Evolutionary conservation across 2,888 invertebrate genomes (phyloP).

Genomic region (Ischnura elegans): DNA sequence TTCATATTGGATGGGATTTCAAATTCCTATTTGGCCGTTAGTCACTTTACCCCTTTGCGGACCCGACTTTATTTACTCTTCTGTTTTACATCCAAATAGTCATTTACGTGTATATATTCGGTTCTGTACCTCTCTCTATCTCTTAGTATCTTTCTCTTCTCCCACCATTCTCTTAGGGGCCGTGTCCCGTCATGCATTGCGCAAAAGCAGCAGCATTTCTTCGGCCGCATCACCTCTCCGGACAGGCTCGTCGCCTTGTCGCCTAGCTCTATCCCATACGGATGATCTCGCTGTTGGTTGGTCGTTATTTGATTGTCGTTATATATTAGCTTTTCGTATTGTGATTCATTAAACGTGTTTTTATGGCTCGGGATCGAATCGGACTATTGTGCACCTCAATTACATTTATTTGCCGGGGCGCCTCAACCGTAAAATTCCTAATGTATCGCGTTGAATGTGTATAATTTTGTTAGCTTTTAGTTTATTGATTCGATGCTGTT

Average conservation of each 20-base stretch:
- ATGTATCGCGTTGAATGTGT: constrained; percentile 63
- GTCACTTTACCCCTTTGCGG: constrained; percentile 46
- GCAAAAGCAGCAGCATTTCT: background rate
- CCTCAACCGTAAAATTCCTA: constrained; percentile 61
- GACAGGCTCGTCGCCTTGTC: too few species aligned
- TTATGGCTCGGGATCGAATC: constrained; percentile 39
- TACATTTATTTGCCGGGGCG: constrained; percentile 61
- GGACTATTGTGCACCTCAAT: constrained; percentile 60
- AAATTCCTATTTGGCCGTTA: constrained; percentile 63
- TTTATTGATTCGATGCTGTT: constrained; percentile 55
- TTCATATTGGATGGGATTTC: constrained; percentile 65
- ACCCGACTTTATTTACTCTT: constrained; percentile 59
- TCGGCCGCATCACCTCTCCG: background rate
- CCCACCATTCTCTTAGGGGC: background rate
- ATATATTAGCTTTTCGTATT: constrained; percentile 65
- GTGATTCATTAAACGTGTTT: constrained; percentile 63
- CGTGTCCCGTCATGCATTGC: background rate
- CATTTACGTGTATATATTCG: constrained; percentile 41
- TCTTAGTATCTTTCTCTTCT: background rate
- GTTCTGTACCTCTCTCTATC: background rate
- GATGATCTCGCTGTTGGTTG: constrained; percentile 2
- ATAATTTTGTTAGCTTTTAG: constrained; percentile 66
- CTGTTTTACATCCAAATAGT: constrained; percentile 65
- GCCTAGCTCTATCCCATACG: too few species aligned
- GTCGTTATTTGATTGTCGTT: constrained; percentile 56